These are phyloP conservation scores for Corvus moneduloides DNA, from an alignment of 2,113 vertebrate genomes.

Conservation along the genomic window DNA sequence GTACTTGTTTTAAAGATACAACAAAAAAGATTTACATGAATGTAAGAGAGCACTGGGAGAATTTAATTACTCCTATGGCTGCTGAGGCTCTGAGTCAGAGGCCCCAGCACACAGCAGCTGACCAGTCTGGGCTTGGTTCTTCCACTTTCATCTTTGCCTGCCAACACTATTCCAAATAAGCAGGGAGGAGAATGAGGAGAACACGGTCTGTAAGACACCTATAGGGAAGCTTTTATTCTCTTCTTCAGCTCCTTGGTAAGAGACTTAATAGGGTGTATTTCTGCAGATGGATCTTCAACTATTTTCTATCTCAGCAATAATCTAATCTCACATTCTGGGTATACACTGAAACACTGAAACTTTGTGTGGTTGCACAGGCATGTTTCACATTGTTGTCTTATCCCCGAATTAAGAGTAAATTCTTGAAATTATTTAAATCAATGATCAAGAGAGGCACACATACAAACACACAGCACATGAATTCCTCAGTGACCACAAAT, in stretches of 20 bases:
- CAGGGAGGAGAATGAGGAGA: background rate
- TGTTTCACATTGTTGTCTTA: background rate
- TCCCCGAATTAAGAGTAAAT: background rate
- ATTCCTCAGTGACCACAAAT: background rate
- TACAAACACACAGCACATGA: background rate
- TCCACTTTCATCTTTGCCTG: background rate
- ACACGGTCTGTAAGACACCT: background rate
- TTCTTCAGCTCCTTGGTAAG: background rate
- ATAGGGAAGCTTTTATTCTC: background rate
- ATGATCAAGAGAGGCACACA: background rate
- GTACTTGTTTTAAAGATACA: background rate
- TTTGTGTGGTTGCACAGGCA: background rate
- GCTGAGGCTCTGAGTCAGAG: background rate
- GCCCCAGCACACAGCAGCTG: background rate
- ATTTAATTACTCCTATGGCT: conserved; percentile 1
- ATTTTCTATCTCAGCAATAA: background rate
- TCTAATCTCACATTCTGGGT: background rate
- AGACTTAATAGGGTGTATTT: background rate
- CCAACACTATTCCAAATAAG: conserved; percentile 9
- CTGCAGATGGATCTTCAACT: background rate
- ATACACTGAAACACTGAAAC: background rate
- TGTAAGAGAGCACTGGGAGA: background rate
- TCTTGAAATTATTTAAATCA: background rate
- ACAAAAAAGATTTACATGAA: background rate
- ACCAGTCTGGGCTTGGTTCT: conserved; percentile 5